phyloP scores from a whole-genome alignment of 2,797 vertebrate species.

The Tokudaia muenninki region DNA sequence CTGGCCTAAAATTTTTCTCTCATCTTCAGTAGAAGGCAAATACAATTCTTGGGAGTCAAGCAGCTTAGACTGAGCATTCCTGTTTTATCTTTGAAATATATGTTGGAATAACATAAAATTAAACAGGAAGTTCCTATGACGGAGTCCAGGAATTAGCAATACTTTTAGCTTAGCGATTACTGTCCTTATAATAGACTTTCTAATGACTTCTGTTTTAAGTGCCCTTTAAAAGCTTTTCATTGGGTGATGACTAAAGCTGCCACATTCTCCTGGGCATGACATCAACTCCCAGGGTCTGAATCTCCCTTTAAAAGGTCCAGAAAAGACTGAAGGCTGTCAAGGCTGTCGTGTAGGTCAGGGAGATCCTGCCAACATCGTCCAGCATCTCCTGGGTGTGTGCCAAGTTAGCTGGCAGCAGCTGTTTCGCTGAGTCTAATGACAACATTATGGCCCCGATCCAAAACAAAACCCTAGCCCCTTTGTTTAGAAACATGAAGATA shows the following conservation, averaged over 20 bases:
- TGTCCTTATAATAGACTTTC: slow-evolving; percentile 63
- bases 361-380: background rate
- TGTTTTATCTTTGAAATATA: slow-evolving; percentile 56
- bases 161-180: slow-evolving; percentile 66
- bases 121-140: slow-evolving; percentile 64
- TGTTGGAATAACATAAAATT: slow-evolving; percentile 51
- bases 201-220: slow-evolving; percentile 70
- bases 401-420: background rate
- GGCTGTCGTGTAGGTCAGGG: background rate
- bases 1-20: slow-evolving; percentile 54
- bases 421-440: background rate
- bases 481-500: background rate
- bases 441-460: background rate
- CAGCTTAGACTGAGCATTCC: background rate
- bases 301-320: background rate
- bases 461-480: background rate
- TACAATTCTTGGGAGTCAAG: background rate
- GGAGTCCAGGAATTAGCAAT: slow-evolving; percentile 55
- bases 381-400: background rate
- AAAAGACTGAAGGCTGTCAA: background rate
- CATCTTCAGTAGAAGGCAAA: slow-evolving; percentile 51
- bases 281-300: slow-evolving; percentile 49
- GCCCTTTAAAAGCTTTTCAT: slow-evolving; percentile 67
- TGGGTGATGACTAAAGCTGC: slow-evolving; percentile 49
- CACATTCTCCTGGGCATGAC: slow-evolving; percentile 22